Conservation (phyloP, 1,140 invertebrate species). For the Sitodiplosis mosellana region DNA sequence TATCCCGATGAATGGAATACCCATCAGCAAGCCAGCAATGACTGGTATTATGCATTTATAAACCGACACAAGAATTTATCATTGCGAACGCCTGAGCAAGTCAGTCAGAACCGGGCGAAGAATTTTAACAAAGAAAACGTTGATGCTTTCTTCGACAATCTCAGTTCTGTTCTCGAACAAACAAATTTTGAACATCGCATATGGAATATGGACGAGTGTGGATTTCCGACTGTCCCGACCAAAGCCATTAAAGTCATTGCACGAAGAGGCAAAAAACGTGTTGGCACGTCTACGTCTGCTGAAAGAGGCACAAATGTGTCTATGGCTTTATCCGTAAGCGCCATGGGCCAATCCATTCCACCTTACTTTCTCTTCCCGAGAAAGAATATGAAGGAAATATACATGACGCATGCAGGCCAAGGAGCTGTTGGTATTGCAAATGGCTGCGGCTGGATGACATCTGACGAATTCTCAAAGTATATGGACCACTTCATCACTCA, state of each 20-base stretch:
- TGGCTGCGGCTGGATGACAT: slow-evolving; percentile 17
- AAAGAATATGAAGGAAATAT: slow-evolving; percentile 16
- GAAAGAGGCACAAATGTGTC: slow-evolving; percentile 21
- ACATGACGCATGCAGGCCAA: slow-evolving; percentile 16
- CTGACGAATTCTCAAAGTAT: slow-evolving; percentile 17
- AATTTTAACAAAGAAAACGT: background rate
- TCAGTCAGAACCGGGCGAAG: background rate
- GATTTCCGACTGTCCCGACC: slow-evolving; percentile 17
- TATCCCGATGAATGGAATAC: no score
- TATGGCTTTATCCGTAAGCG: slow-evolving; percentile 13
- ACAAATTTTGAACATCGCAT: slow-evolving; percentile 6
- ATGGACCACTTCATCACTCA: slow-evolving; percentile 22
- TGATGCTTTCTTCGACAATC: background rate
- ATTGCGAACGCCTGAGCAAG: background rate
- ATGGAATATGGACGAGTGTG: slow-evolving; percentile 23
- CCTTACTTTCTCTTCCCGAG: slow-evolving; percentile 21
- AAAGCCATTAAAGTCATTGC: slow-evolving; percentile 18
- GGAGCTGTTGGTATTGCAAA: slow-evolving; percentile 16
- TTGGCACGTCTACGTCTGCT: slow-evolving; percentile 13
- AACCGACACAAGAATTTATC: background rate
- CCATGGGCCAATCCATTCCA: slow-evolving; percentile 16
- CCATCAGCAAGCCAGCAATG: background rate
- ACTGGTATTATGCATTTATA: background rate
- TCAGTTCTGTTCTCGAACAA: background rate
- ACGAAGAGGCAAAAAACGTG: slow-evolving; percentile 13